Evolutionary conservation across 2,113 vertebrate species (phyloP), one percentile per base, ranked within the genome.

Genomic region (Eolophus roseicapilla): DNA sequence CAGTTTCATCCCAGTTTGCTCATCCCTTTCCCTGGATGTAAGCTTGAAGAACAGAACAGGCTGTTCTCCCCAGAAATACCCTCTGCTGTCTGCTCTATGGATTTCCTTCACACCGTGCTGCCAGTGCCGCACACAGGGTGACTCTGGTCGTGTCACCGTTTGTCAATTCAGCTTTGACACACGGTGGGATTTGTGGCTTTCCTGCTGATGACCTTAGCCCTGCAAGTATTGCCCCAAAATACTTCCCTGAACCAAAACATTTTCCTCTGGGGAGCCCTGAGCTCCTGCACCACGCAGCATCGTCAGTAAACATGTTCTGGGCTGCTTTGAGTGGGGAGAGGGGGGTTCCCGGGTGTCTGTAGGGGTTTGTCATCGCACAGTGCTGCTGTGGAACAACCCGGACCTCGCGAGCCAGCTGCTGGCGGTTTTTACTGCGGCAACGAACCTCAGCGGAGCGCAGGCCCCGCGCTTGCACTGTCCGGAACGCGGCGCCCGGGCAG

Each of bases 101-200:
- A 7, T 53, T 0, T 3, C 3, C 13, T 65, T 35, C 14, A 9
- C 3, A 7, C 8, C 1, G 2, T 12, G 41, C 11, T 25, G 59
- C 6, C 7, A 41, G 3, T 68, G 7, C 23, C 2, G 2, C 21
- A 7, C 27, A 6, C 11, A 7, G 44, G 37, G 24, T 9, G 25
- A 25, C 18, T 37, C 14, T 4, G 33, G 43, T 9, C 25, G 6
- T 49, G 25, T 8, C 25, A 4, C 9, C 5, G 16, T 59, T n/a
- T 47, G 18, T 37, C 44, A 35, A 16, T n/a, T 41, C 15, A 5
- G 39, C 41, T 28, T 41, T 44, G 49, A 28, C 8, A 16, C 7
- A 2, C 0, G 21, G 17, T 29, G 23, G 65, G 39, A 24, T 20
- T 44, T 33, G 18, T 6, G 5, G 33, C 27, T 53, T 23, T 87